Conservation (phyloP, 2,113 vertebrate species). For the Camelus dromedarius region DNA sequence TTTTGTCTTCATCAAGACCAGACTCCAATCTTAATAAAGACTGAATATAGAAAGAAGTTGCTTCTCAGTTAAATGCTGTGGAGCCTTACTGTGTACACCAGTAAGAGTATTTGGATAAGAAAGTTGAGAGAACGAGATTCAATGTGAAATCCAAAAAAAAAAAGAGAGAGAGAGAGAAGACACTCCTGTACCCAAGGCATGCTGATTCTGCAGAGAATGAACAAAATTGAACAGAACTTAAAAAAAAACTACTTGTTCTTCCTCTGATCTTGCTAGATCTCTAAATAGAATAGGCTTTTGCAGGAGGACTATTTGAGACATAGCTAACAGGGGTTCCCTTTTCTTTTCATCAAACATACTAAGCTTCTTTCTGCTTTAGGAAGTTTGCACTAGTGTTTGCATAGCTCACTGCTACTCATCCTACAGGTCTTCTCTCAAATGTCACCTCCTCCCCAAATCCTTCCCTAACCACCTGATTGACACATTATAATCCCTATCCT, state of each 20-base stretch:
- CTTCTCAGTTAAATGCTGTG: neutral
- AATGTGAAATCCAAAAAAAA: neutral
- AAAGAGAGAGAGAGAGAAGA: neutral
- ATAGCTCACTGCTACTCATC: neutral
- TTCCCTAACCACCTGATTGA: neutral
- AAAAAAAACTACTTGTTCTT: neutral
- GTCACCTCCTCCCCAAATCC: neutral
- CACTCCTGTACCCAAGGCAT: neutral
- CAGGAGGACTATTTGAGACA: neutral
- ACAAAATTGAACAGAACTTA: neutral
- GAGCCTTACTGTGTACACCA: neutral
- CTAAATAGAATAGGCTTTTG: neutral
- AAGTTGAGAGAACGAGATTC: neutral
- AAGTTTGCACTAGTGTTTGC: neutral
- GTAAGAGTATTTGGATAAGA: neutral
- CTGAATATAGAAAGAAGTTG: slow-evolving; percentile 14
- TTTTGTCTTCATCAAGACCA: neutral
- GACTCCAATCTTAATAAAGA: slow-evolving; percentile 5
- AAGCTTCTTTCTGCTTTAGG: neutral
- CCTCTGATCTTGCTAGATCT: neutral
- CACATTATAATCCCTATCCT: neutral
- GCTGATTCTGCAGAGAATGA: neutral
- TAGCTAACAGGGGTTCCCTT: neutral
- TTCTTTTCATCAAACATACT: neutral
- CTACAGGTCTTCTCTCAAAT: slow-evolving; percentile 1